Evolutionary conservation across 23 tunicate species (phyloP), one percentile per base, ranked within the genome.

Genomic region (Trididemnum nubilum): DNA sequence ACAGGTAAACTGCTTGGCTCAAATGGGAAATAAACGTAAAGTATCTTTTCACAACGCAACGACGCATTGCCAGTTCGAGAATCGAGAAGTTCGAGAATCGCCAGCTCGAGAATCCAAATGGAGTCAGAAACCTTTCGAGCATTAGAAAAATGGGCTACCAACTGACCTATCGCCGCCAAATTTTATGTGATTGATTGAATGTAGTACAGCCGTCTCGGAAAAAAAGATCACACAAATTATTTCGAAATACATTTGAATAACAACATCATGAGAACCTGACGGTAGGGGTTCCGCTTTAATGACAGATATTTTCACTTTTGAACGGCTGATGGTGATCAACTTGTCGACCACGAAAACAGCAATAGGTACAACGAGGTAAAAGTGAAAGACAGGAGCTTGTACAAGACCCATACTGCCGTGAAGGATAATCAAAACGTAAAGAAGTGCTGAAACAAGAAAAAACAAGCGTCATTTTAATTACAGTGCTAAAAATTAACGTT

Each of bases 351-450:
- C 28, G 71, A 87, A 96, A 36, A 89, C 79, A 23, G 83, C 72
- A 0, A 81, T 86, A 1, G 99, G 96, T 0, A 80, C 96, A 25
- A 75, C 80, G 23, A 95, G 86, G 72, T 96, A 96, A 44, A 83
- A 96, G 76, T 91, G 97, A 67, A 96, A 96, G 24, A 69, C 82
- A 12, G 99, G 99, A 7, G 78, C 36, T 64, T 96, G 99, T 34
- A 96, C 83, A 18, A 96, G 35, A 18, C 90, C 99, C 72, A 91
- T 67, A 24, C 93, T 82, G 71, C 99, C 99, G 57, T 91, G 97
- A 27, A 91, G 76, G 35, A 91, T 91, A 24, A 91, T 71, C 33
- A 96, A 72, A 39, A 91, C 85, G 59, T 89, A 87, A 18, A 96
- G 79, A 18, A 91, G 69, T 22, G 87, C 98, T 93, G 33, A 67